These are phyloP conservation scores for Esox niger DNA, from an alignment of 2,113 vertebrate species.

Conservation along the genomic window DNA sequence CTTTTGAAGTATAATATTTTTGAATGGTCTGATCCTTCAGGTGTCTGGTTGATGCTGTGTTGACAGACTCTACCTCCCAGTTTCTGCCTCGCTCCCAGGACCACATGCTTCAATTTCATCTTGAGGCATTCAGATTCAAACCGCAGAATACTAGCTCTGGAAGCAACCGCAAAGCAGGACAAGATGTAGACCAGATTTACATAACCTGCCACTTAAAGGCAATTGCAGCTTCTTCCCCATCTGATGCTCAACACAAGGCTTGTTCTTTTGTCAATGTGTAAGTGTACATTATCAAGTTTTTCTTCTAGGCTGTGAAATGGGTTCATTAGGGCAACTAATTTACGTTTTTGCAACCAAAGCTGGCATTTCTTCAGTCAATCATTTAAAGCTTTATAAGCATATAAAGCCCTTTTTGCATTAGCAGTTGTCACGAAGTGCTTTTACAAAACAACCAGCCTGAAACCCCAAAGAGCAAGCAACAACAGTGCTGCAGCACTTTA, in stretches of 20 bases:
- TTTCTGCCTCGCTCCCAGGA: constrained; percentile 58
- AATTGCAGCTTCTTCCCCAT: constrained; percentile 5
- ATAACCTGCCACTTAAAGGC: constrained; percentile 64
- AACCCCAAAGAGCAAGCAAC: too few species aligned
- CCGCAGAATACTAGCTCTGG: constrained; percentile 46
- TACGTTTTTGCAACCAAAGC: too few species aligned
- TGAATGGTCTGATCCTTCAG: constrained; percentile 34
- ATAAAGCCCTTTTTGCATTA: too few species aligned
- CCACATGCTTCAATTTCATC: constrained; percentile 61
- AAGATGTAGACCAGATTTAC: constrained; percentile 47
- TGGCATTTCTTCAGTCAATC: too few species aligned
- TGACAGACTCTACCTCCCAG: constrained; percentile 56
- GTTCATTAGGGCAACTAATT: too few species aligned
- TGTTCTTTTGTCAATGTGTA: constrained; percentile 54
- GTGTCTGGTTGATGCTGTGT: constrained; percentile 60
- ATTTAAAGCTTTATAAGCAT: too few species aligned
- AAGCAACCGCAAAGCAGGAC: constrained; percentile 9
- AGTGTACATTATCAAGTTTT: too few species aligned
- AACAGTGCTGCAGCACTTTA: too few species aligned
- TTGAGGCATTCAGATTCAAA: constrained; percentile 63
- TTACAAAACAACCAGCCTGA: too few species aligned
- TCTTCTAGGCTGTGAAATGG: too few species aligned
- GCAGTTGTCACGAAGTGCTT: too few species aligned
- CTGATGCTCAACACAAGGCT: constrained; percentile 55
- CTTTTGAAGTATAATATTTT: neutral